Evolutionary conservation across 1,140 invertebrate species (phyloP).

Genomic region (Drosophila sturtevanti): DNA sequence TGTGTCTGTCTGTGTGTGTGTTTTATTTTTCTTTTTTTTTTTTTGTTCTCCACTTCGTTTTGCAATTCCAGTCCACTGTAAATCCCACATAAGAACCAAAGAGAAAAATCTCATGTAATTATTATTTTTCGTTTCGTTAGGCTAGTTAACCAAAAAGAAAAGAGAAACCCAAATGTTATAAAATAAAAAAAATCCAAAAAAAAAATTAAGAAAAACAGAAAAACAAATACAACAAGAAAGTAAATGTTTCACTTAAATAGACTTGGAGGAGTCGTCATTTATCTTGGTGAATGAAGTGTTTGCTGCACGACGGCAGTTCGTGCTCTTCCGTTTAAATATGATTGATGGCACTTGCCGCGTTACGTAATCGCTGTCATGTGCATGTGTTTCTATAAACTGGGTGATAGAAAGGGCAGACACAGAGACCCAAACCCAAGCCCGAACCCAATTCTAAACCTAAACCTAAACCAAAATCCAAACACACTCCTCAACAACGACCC

Average conservation of each 20-base stretch:
- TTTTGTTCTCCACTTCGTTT: slow-evolving; percentile 59
- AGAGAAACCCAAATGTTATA: too few species aligned
- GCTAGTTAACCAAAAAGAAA: not conserved
- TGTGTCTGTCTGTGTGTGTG: not conserved
- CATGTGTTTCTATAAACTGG: slow-evolving; percentile 42
- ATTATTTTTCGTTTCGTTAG: slow-evolving; percentile 13
- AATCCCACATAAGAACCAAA: slow-evolving; percentile 77
- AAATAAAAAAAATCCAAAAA: not conserved
- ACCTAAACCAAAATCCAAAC: too few species aligned
- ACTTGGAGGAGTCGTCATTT: slow-evolving; percentile 37
- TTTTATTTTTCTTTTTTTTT: not conserved
- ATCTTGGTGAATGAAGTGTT: slow-evolving; percentile 7
- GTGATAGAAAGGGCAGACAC: not conserved
- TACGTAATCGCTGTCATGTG: slow-evolving; percentile 72
- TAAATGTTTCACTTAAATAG: slow-evolving; percentile 8
- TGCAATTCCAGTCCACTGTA: slow-evolving; percentile 66
- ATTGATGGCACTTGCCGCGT: slow-evolving; percentile 76
- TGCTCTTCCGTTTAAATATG: slow-evolving; percentile 61
- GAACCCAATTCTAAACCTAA: too few species aligned
- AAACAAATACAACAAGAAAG: slow-evolving; percentile 27
- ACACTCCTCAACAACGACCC: too few species aligned
- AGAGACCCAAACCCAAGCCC: not conserved
- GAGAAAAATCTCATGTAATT: slow-evolving; percentile 42
- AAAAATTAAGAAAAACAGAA: slow-evolving; percentile 12
- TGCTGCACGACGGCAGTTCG: slow-evolving; percentile 10